A percentile compares a stretch with the other conserved stretches of the same genome.
phyloP scores from a whole-genome alignment of 2,113 vertebrate genomes.

The Nymphicus hollandicus region DNA sequence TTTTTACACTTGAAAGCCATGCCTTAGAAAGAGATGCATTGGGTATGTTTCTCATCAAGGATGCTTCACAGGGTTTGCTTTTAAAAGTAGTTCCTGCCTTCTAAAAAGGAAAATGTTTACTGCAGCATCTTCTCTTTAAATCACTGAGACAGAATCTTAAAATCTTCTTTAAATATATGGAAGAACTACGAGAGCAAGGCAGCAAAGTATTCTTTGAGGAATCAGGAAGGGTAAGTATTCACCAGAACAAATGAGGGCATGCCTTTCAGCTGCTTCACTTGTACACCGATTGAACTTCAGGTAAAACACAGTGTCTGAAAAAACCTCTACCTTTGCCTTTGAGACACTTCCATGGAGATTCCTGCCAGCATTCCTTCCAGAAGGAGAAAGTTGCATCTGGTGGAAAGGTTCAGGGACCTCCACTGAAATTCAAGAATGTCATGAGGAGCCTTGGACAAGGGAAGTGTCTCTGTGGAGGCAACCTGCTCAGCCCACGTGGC shows the following conservation, averaged over 20 bases:
- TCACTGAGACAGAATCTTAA: not conserved
- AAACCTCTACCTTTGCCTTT: not conserved
- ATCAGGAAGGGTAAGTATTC: not conserved
- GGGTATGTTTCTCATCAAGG: not conserved
- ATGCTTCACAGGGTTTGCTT: not conserved
- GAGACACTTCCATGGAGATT: not conserved
- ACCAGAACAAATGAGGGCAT: fast-evolving
- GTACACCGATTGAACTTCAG: not conserved
- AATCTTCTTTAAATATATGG: not conserved
- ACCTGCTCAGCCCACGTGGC: not conserved
- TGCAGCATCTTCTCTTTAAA: not conserved
- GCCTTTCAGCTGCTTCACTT: not conserved
- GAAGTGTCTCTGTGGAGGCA: not conserved
- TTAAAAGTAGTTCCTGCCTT: not conserved
- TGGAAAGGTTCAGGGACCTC: not conserved
- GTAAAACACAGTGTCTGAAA: not conserved
- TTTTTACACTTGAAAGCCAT: not conserved
- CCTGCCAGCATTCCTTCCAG: not conserved
- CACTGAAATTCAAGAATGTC: not conserved
- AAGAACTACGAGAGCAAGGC: not conserved
- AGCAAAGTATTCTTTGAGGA: not conserved
- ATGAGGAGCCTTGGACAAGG: not conserved
- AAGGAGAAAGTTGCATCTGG: not conserved
- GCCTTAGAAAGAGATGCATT: not conserved
- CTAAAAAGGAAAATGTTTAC: not conserved